Evolutionary conservation across 2,888 invertebrate species (phyloP), one percentile per base, ranked within the genome.

Genomic region (Drosophila melanosoma): DNA sequence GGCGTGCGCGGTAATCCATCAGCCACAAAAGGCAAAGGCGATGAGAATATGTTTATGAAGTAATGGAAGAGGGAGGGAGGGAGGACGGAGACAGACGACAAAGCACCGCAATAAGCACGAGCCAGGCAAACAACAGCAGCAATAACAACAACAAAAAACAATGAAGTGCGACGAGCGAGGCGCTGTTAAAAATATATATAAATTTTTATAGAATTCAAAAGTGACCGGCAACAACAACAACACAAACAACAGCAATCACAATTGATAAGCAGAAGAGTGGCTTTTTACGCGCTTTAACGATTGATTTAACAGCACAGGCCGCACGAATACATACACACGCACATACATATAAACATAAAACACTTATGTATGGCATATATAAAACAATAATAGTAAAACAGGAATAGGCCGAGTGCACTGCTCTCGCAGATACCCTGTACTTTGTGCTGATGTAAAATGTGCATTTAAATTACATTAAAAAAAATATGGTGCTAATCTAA

Each of bases 1-100:
- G 79, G 73, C 89, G 81, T 76, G 81, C 81, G 84, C 74, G 89
- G 84, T 87, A 87, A 85, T 85, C 84, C 84, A 85, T 85, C 84
- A 85, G 73, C 53, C 56, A 56, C 40, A 52, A 42, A 61, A 53
- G 62, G 56, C 58, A 29, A 38, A 54, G 5, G 63, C 58, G 62
- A 48, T 56, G 60, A 54, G 48, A 35, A 40, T 20, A 40, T 57
- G 56, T 57, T 40, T 26, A 29, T 51, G 58, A 56, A 51, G 49
- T 54, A 36, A 23, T 26, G 49, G 35, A 12, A 2, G 23, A 17
- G 8, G 36, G 40, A 20, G 49, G 17, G 20, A 20, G 8, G 32
- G 3, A 29, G n/a, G 26, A 33, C 11, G 32, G 17, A 20, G 59
- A 40, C 52, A 49, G 66, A 10, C 54, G 73, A 77, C 78, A 69